Percentiles rank a stretch among this genome's conserved stretches.
phyloP scores from a whole-genome alignment of 2,797 vertebrate species.

The Paguma larvata region DNA sequence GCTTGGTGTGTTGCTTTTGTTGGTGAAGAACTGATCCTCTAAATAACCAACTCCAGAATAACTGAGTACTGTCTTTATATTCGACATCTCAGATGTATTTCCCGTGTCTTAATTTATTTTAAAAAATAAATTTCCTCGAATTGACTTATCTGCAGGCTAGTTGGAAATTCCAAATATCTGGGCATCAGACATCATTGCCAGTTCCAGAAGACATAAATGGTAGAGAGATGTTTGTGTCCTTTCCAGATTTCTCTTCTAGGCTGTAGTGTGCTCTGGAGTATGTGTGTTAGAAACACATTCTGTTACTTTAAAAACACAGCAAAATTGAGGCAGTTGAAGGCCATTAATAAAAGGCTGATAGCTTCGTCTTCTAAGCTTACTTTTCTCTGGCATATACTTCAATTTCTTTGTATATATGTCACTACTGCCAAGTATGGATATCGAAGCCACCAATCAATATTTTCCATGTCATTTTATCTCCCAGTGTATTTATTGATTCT shows the following conservation, averaged over 20 bases:
- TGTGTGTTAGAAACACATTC: background rate
- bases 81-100: background rate
- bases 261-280: background rate
- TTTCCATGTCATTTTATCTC: conserved; percentile 52
- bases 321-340: background rate
- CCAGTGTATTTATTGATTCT: conserved; percentile 18
- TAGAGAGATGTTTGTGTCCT: background rate
- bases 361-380: conserved; percentile 12
- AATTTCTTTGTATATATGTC: background rate
- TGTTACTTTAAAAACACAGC: conserved; percentile 36
- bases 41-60: background rate
- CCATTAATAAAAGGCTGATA: conserved; percentile 19
- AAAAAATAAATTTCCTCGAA: background rate
- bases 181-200: background rate
- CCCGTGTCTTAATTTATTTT: background rate
- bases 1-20: conserved; percentile 5
- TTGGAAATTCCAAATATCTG: background rate
- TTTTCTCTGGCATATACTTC: conserved; percentile 16
- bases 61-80: background rate
- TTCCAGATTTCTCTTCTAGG: background rate
- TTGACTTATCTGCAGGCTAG: background rate
- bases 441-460: conserved; percentile 48
- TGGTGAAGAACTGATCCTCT: background rate
- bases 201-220: background rate
- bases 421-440: background rate